Base-by-base conservation (phyloP, 1,140 invertebrate genomes). In the Aricia agestis region DNA sequence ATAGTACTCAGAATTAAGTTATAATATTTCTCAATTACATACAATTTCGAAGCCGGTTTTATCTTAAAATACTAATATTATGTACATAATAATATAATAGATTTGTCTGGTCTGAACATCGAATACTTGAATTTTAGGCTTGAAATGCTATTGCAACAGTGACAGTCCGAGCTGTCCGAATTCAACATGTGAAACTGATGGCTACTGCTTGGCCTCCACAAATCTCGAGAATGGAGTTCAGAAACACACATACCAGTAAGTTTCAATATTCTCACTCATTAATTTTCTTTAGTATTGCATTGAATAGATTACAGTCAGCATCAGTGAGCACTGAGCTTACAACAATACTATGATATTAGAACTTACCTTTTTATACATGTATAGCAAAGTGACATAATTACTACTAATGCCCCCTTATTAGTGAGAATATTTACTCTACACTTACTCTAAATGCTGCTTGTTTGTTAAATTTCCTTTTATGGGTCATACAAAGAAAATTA, bases 131-230 rank as follows among this genome's bases (percentile, higher is more conserved):
- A 75, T 78, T 77, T 17, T 75, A 90, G 88, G 84, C 25, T 75
- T 90, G 72, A 90, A 89, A 78, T 90, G 88, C 77, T 90, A 87
- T 70, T 90, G 88, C 80, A 89, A 91, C 73, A 84, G 79, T 73
- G 79, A 82, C 6, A 80, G 76, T 69, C 75, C 78, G 9, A 82
- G 78, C 71, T 91, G 88, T n/a, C 93, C 92, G n/a, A 97, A 98
- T 89, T 91, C 95, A 81, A 96, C 96, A 41, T 98, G 97, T 92
- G 94, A 95, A 83, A 98, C 97, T 6, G 96, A 98, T 93, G 97
- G 97, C 18, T 96, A 95, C 80, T 98, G 97, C 89, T 97, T 96
- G 78, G 96, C 97, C 4, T 96, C 96, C 36, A 95, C 95, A 70
- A 94, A 94, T 72, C 86, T 95, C 74, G 93, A 94, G 67, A 93